Percentiles rank a stretch among this genome's conserved stretches.
Conservation (phyloP, 2,113 vertebrate species). For the Geococcyx californianus region DNA sequence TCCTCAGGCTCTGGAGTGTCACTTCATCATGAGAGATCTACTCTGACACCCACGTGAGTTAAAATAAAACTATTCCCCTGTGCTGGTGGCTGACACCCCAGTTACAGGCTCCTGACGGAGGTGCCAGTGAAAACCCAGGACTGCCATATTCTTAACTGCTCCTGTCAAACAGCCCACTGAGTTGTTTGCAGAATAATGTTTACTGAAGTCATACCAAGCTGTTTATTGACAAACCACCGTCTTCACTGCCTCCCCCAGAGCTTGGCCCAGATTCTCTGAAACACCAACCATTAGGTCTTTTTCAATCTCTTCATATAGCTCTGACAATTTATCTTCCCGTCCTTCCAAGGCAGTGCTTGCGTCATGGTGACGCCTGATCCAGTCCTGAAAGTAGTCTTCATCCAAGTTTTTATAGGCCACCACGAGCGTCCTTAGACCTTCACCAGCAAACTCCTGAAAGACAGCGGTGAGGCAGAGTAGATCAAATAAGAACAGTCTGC, state of each 20-base stretch:
- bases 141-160: neutral
- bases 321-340: conserved; percentile 81
- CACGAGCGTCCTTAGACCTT: conserved; percentile 88
- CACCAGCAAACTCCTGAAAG: conserved; percentile 88
- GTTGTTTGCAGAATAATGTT: neutral
- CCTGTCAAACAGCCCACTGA: conserved; percentile 4
- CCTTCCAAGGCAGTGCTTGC: conserved; percentile 81
- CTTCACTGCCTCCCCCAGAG: neutral
- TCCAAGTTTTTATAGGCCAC: conserved; percentile 90
- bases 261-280: conserved; percentile 14
- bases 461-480: neutral
- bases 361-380: conserved; percentile 84
- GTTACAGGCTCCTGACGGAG: neutral
- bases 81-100: neutral
- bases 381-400: conserved; percentile 73
- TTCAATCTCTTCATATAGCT: conserved; percentile 90
- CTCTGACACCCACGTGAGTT: neutral
- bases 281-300: conserved; percentile 84
- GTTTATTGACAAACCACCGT: conserved; percentile 45
- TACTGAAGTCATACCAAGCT: neutral
- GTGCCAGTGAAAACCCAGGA: conserved; percentile 1
- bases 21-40: neutral
- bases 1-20: neutral
- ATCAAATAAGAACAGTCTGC: neutral
- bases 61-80: conserved; percentile 36